Conservation (phyloP, 2,797 vertebrate species). For the Periparus ater region DNA sequence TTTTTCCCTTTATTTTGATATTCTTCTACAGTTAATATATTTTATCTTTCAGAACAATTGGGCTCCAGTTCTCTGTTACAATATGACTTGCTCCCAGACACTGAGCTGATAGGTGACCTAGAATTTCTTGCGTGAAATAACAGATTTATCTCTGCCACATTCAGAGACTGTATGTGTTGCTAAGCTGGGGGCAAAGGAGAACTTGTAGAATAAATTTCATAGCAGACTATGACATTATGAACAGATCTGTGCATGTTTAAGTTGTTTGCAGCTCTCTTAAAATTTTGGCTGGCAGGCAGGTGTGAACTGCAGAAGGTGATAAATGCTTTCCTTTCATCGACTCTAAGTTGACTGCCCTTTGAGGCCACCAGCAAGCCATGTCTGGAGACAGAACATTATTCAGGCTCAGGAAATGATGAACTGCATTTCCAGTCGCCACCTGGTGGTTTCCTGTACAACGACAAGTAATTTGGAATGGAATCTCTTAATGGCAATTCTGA, state of each 20-base stretch:
- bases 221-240: background rate
- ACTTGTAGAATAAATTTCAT: background rate
- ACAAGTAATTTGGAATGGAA: background rate
- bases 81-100: background rate
- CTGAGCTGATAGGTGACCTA: background rate
- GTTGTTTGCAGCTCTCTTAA: background rate
- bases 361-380: conserved; percentile 10
- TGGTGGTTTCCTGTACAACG: conserved; percentile 31
- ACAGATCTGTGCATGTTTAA: background rate
- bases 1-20: background rate
- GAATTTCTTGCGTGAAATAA: background rate
- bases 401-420: conserved; percentile 2
- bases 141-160: background rate
- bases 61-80: background rate
- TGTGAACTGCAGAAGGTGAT: conserved; percentile 33
- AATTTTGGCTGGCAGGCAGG: conserved; percentile 19
- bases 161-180: background rate
- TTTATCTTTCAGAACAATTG: background rate
- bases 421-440: conserved; percentile 48
- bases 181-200: background rate
- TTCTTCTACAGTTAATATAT: background rate
- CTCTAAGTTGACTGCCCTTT: conserved; percentile 16
- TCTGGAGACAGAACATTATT: background rate
- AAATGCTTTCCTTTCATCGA: conserved; percentile 34
- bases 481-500: background rate